Percentiles rank a stretch among this genome's conserved stretches.
Conservation (phyloP, 2,797 vertebrate genomes). For the Hipposideros larvatus region DNA sequence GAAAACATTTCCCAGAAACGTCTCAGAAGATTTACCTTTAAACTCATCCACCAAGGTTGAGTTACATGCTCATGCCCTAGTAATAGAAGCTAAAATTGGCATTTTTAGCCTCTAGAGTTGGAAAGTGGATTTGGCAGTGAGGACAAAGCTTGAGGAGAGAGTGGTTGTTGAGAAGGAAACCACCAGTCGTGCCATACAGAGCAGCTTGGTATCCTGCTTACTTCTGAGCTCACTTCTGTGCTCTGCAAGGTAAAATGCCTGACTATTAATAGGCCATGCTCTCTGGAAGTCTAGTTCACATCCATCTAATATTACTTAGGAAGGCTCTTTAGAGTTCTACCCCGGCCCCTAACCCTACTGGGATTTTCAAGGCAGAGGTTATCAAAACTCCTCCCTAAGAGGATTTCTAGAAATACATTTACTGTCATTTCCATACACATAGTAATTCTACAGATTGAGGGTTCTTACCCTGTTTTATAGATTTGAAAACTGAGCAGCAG, state of each 20-base stretch:
- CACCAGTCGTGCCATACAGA: neutral
- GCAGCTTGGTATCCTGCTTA: neutral
- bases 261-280: neutral
- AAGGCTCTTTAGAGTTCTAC: neutral
- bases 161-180: neutral
- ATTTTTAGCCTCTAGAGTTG: neutral
- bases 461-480: neutral
- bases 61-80: neutral
- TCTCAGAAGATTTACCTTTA: neutral
- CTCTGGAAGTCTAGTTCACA: neutral
- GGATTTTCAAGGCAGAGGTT: neutral
- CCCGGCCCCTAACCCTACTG: neutral
- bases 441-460: neutral
- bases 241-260: neutral
- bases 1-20: conserved; percentile 3
- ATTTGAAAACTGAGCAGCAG: neutral
- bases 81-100: neutral
- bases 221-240: neutral
- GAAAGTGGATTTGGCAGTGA: conserved; percentile 1
- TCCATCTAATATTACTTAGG: neutral
- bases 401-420: neutral
- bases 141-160: neutral
- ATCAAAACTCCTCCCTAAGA: neutral
- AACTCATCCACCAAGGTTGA: neutral
- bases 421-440: neutral